Percentiles rank a stretch among this genome's conserved stretches.
Evolutionary conservation across 1,140 invertebrate species (phyloP).

Genomic region (Bombus confusus): DNA sequence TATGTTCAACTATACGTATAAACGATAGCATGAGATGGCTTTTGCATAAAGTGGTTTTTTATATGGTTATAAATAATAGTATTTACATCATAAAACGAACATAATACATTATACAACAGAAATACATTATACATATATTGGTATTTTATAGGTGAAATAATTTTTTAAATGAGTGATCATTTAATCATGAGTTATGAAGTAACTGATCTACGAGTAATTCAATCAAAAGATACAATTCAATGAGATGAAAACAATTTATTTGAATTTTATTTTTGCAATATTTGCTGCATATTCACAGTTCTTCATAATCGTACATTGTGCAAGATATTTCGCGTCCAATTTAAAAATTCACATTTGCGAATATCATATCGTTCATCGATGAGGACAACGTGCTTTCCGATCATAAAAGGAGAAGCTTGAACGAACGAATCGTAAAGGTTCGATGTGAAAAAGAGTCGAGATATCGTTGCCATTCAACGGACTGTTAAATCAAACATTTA

Average conservation of each 20-base stretch:
- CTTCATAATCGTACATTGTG: neutral
- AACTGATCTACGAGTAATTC: no score
- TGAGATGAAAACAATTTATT: no score
- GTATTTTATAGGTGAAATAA: no score
- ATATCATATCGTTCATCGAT: neutral
- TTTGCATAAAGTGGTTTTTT: neutral
- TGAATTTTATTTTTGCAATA: no score
- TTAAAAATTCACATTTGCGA: no score
- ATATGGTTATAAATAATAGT: neutral
- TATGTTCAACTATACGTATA: neutral
- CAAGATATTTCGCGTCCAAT: neutral
- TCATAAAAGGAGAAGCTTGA: neutral
- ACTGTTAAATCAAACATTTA: conserved; percentile 6
- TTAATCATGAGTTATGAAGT: no score
- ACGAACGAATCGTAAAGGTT: neutral
- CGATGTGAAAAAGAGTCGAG: neutral
- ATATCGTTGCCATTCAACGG: neutral
- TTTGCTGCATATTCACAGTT: no score
- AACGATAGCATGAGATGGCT: neutral
- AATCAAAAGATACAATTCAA: no score
- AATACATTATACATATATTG: no score
- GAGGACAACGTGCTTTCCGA: neutral
- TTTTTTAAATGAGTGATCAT: no score
- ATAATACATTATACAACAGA: no score
- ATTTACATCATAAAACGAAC: no score